These are phyloP conservation scores for Cavia porcellus DNA, from an alignment of 2,113 vertebrate genomes.

Conservation along the genomic window DNA sequence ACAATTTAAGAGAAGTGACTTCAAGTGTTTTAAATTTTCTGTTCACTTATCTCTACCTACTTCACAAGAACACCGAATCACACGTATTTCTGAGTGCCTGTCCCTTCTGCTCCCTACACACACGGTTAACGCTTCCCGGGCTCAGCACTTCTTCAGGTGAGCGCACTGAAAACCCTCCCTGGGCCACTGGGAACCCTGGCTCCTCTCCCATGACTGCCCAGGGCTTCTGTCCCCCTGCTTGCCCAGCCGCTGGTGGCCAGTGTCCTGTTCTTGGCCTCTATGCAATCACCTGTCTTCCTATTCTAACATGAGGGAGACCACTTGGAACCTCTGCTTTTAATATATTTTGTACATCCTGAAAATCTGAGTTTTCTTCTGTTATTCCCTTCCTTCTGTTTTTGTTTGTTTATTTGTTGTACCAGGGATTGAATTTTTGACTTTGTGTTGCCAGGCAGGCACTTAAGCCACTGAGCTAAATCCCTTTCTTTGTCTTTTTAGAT, in stretches of 20 bases:
- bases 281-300: background rate
- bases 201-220: no score
- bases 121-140: no score
- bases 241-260: background rate
- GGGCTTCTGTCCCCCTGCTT: no score
- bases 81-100: background rate
- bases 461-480: no score
- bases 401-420: no score
- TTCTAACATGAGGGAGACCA: background rate
- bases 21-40: background rate
- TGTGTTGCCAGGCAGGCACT: no score
- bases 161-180: background rate
- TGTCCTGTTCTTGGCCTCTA: background rate
- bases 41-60: background rate
- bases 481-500: background rate
- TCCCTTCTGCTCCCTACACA: background rate
- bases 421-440: no score
- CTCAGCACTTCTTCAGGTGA: background rate
- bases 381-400: background rate
- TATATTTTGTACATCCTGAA: background rate
- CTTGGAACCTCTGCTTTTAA: background rate
- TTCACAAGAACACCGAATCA: background rate
- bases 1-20: background rate
- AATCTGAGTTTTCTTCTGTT: background rate
- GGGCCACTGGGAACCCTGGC: background rate